Percentiles rank a stretch among this genome's conserved stretches.
These are phyloP conservation scores for Redunca redunca DNA, from an alignment of 2,113 vertebrate species.

Conservation along the genomic window DNA sequence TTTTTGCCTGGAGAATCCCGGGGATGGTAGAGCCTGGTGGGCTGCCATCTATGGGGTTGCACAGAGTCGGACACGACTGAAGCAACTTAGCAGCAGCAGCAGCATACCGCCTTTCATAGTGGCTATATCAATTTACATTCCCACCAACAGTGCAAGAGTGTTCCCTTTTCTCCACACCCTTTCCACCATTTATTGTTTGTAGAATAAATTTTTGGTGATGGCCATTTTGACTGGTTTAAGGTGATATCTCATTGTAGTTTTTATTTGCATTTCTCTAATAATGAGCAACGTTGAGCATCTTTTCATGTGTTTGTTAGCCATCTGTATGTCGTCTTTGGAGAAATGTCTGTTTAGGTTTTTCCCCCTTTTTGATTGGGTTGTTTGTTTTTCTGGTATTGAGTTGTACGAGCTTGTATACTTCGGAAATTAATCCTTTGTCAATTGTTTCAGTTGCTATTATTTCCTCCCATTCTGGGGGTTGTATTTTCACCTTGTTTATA, in stretches of 20 bases:
- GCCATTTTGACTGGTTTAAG: not conserved
- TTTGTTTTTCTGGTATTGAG: not conserved
- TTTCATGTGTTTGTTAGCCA: too few species aligned
- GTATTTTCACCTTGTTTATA: not conserved
- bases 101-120: not conserved
- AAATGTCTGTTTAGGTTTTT: too few species aligned
- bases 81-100: too few species aligned
- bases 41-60: rapidly evolving
- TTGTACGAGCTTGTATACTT: not conserved
- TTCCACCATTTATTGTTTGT: not conserved
- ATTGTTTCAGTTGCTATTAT: not conserved
- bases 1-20: too few species aligned
- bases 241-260: not conserved
- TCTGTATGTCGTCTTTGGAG: too few species aligned
- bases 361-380: not conserved
- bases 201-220: not conserved
- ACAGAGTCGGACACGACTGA: too few species aligned
- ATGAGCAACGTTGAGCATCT: too few species aligned
- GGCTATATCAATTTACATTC: not conserved
- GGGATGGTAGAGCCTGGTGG: too few species aligned
- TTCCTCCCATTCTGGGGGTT: not conserved
- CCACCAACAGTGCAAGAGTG: not conserved
- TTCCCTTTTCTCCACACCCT: not conserved
- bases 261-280: not conserved
- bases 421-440: not conserved